These are phyloP conservation scores for Amphipyra tragopoginis DNA, from an alignment of 2,888 invertebrate genomes.

Conservation along the genomic window DNA sequence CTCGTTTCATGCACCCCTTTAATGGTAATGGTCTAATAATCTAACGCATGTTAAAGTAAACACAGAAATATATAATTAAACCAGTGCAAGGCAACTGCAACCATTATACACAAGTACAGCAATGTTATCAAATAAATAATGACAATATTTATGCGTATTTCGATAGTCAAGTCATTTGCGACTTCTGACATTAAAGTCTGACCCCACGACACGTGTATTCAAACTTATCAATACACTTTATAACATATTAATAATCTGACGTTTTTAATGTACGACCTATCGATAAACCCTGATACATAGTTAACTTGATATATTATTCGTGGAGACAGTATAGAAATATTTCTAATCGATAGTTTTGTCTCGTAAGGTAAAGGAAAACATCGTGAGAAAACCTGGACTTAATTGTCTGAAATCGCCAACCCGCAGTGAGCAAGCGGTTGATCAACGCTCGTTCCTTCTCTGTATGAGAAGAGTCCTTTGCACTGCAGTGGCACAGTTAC, in stretches of 20 bases:
- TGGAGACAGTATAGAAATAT: neutral
- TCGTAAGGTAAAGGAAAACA: too few species aligned
- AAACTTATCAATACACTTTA: slow-evolving; percentile 59
- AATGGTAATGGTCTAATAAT: too few species aligned
- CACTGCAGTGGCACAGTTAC: too few species aligned
- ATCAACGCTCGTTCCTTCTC: too few species aligned
- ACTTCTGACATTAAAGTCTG: slow-evolving; percentile 44
- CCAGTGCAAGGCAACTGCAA: neutral
- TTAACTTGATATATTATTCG: slow-evolving; percentile 7
- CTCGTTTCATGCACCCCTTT: too few species aligned
- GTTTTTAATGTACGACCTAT: slow-evolving; percentile 50
- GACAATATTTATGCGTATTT: slow-evolving; percentile 38
- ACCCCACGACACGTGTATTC: slow-evolving; percentile 64
- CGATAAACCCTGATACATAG: slow-evolving; percentile 58
- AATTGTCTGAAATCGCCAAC: too few species aligned
- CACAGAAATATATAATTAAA: too few species aligned
- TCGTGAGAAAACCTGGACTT: too few species aligned
- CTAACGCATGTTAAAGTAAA: too few species aligned
- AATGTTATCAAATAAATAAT: neutral
- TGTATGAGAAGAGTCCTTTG: too few species aligned
- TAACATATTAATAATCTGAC: slow-evolving; percentile 60
- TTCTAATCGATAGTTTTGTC: too few species aligned
- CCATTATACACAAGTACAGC: neutral
- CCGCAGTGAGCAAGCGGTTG: too few species aligned
- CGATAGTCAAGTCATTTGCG: slow-evolving; percentile 34